phyloP scores from a whole-genome alignment of 2,113 vertebrate species.

The Zapus hudsonius region DNA sequence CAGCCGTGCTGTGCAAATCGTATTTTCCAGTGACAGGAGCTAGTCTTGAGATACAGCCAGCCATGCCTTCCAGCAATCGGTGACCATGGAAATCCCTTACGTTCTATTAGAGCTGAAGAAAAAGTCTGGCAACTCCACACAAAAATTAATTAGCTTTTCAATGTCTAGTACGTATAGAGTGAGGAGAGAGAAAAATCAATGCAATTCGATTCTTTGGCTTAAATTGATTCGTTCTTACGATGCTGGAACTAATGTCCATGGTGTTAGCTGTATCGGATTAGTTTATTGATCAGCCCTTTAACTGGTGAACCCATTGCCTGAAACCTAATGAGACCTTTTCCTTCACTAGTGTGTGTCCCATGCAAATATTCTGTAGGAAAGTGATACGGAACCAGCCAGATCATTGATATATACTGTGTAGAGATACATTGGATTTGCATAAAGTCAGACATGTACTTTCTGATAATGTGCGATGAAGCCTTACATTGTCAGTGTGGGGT shows the following conservation, averaged over 20 bases:
- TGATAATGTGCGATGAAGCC: neutral
- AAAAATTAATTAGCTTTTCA: slow-evolving; percentile 28
- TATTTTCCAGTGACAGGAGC: neutral
- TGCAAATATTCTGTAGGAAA: neutral
- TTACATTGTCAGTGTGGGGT: neutral
- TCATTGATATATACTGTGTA: neutral
- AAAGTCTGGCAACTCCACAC: slow-evolving; percentile 8
- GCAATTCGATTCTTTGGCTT: slow-evolving; percentile 28
- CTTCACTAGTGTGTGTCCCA: slow-evolving; percentile 2
- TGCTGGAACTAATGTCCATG: slow-evolving; percentile 17
- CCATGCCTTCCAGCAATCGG: neutral
- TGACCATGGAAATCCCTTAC: neutral
- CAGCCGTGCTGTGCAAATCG: neutral
- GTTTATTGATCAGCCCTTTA: slow-evolving; percentile 38
- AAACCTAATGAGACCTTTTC: slow-evolving; percentile 32
- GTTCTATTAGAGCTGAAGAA: neutral
- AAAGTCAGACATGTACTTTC: neutral
- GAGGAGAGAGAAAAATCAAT: slow-evolving; percentile 61
- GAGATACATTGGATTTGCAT: neutral
- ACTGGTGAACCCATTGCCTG: neutral
- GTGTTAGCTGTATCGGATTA: slow-evolving; percentile 48
- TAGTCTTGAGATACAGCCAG: neutral
- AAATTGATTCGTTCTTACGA: slow-evolving; percentile 47
- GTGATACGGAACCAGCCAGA: neutral
- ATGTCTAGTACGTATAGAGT: slow-evolving; percentile 9